A percentile compares a stretch with the other conserved stretches of the same genome.
phyloP scores from a whole-genome alignment of 2,797 vertebrate species.

The Diplodus puntazzo region DNA sequence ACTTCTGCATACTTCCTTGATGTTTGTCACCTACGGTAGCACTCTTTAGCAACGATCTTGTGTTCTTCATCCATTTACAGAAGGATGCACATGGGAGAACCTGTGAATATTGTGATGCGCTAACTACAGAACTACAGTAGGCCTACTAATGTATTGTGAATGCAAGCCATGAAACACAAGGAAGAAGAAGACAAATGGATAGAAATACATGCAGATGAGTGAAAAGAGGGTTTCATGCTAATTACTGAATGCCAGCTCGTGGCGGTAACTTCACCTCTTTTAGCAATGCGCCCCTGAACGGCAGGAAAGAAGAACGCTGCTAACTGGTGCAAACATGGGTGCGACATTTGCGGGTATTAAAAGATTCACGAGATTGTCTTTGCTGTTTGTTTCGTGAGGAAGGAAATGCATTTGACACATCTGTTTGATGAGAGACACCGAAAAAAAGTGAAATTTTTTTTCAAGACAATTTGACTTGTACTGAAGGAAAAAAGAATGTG shows the following conservation, averaged over 20 bases:
- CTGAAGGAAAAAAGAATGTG: not conserved
- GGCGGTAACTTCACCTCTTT: not conserved
- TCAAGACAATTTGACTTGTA: not conserved
- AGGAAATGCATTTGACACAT: not conserved
- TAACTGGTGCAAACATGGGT: not conserved
- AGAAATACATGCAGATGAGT: not conserved
- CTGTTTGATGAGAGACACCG: not conserved
- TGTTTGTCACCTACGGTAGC: not conserved
- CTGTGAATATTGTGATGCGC: not conserved
- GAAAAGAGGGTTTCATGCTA: not conserved
- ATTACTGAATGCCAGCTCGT: slow-evolving; percentile 3
- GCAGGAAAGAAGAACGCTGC: not conserved
- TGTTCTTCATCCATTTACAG: not conserved
- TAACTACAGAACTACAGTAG: no score
- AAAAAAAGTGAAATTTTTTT: not conserved
- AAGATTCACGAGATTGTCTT: not conserved
- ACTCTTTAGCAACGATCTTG: not conserved
- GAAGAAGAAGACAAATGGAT: not conserved
- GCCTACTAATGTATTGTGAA: not conserved
- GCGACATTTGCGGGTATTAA: slow-evolving; percentile 1
- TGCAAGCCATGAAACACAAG: slow-evolving; percentile 3
- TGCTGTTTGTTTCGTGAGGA: not conserved
- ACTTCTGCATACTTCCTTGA: not conserved
- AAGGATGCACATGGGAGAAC: not conserved
- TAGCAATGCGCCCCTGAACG: not conserved